Percentiles rank a stretch among this genome's conserved stretches.
These are phyloP conservation scores for Myathropa florea DNA, from an alignment of 2,888 invertebrate species.

Conservation along the genomic window DNA sequence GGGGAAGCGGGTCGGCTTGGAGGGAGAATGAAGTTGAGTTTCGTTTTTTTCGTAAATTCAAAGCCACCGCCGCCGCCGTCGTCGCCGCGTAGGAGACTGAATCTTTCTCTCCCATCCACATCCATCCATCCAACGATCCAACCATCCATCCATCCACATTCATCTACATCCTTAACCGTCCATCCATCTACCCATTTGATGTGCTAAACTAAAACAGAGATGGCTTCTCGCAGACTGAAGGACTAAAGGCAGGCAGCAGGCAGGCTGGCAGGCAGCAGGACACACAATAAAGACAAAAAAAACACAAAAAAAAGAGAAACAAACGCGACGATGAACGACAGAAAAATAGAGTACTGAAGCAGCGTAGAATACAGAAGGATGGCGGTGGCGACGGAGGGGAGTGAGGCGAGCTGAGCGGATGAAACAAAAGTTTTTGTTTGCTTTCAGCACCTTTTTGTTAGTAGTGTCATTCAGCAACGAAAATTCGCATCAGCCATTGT, in stretches of 20 bases:
- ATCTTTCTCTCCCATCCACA: not conserved
- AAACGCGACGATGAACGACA: conserved; percentile 12
- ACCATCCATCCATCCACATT: not conserved
- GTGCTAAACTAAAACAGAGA: conserved; percentile 54
- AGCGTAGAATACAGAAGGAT: not conserved
- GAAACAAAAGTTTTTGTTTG: conserved; percentile 34
- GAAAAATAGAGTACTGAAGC: conserved; percentile 5
- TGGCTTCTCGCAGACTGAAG: conserved; percentile 38
- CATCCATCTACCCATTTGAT: conserved; percentile 44
- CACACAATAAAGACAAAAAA: conserved; percentile 10
- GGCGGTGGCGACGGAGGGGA: not conserved
- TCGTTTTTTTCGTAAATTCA: conserved; percentile 35
- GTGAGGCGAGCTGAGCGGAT: not conserved
- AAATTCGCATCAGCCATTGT: conserved; percentile 59
- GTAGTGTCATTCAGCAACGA: conserved; percentile 53
- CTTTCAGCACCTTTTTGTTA: conserved; percentile 63
- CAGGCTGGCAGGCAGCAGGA: not conserved
- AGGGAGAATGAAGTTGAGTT: not conserved
- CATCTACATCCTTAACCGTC: conserved; percentile 1
- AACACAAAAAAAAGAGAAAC: conserved; percentile 4
- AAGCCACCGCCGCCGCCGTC: conserved; percentile 3
- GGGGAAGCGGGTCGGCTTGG: no score
- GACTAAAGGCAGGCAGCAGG: conserved; percentile 48
- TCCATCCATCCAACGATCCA: conserved; percentile 27
- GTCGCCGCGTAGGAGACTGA: not conserved